Base-by-base conservation (phyloP, 2,797 vertebrate species). In the Eulemur coronatus region DNA sequence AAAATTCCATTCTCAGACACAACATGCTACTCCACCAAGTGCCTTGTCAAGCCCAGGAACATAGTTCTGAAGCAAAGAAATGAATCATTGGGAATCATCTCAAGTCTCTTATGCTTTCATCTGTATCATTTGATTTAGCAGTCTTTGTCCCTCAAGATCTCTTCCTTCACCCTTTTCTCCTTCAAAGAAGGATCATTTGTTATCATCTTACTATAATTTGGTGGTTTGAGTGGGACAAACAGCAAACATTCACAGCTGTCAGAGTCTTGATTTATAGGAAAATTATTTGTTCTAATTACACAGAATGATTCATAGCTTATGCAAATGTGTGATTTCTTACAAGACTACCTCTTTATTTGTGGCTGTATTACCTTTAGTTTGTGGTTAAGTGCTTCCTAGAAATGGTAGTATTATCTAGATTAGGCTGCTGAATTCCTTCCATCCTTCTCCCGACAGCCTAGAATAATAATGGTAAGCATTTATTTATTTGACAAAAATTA, bases 271-370 rank as follows among this genome's bases (percentile, higher is more conserved):
- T 97, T 97, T 97, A 97, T 95, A 95, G 75, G 80, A 97, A 97
- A 96, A 86, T 63, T 97, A 70, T 89, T 96, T 96, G 78, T 96
- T 86, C 75, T 79, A 97, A 82, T 98, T 98, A 97, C 96, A 97
- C 96, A 91, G 94, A 97, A 91, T 96, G 28, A 84, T 98, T 97
- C 75, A 52, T 91, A 88, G 84, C 72, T 98, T 96, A 96, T 46
- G 24, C 73, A 80, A 88, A 96, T 95, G 7, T 91, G 38, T 94
- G 95, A 97, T 97, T 98, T 98, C 97, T 98, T 97, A 89, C 63
- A 82, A 89, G 90, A 50, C 73, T 0, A 4, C 38, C 80, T 96
- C 72, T 97, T 96, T 84, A 81, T 97, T 73, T 80, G 70, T 96
- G 79, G 18, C 50, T 93, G 80, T 65, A 95, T 59, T 96, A 76